Percentiles rank a stretch among this genome's conserved stretches.
phyloP scores from a whole-genome alignment of 2,888 invertebrate species.

The Megalurothrips usitatus region DNA sequence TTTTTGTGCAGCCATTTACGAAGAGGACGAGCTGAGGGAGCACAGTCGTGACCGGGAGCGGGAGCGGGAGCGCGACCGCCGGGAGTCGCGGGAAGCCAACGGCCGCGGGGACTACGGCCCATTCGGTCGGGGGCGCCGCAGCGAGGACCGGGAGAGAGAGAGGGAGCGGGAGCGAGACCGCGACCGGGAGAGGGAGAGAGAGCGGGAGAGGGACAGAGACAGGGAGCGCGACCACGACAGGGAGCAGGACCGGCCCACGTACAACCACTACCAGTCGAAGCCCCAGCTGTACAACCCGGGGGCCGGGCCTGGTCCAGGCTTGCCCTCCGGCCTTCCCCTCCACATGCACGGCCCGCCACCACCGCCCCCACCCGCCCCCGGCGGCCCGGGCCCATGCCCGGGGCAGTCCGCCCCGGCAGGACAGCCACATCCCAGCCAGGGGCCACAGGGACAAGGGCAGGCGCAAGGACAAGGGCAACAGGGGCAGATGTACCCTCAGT shows the following conservation, averaged over 20 bases:
- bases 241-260: conserved; percentile 38
- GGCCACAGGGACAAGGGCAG: background rate
- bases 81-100: background rate
- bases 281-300: conserved; percentile 39
- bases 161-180: conserved; percentile 31
- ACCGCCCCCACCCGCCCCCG: conserved; percentile 38
- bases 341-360: conserved; percentile 39
- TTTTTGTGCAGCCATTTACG: background rate
- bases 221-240: conserved; percentile 2
- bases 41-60: background rate
- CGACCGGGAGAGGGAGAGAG: conserved; percentile 25
- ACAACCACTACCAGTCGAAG: conserved; percentile 41
- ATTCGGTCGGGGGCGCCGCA: background rate
- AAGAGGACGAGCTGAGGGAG: background rate
- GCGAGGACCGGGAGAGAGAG: conserved; percentile 32
- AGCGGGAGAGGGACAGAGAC: conserved; percentile 28
- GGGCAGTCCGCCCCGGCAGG: background rate
- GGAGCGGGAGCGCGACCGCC: background rate
- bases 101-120: conserved; percentile 18
- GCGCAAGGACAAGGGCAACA: background rate
- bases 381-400: conserved; percentile 28
- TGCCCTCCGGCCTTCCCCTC: conserved; percentile 35
- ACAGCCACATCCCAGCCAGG: conserved; percentile 30
- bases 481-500: background rate
- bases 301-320: no score